Evolutionary conservation across 2,888 invertebrate genomes (phyloP), one percentile per base, ranked within the genome.

Genomic region (Drosophila testacea): DNA sequence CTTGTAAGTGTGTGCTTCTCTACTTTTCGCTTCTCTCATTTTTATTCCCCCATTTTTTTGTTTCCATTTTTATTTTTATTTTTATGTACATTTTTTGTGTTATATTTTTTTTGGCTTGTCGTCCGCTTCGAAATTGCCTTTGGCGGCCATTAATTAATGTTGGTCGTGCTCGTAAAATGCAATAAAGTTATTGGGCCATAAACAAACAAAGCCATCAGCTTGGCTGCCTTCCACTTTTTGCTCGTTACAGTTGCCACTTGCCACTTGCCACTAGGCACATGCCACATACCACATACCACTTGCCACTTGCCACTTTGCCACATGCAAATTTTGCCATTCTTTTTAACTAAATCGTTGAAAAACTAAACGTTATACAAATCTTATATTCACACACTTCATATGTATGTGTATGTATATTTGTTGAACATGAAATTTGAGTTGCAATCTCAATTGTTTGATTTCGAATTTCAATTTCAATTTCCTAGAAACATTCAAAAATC

Each of bases 131-230:
- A 42, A 54, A 59, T 55, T 56, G 76, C 55, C 63, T 48, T 62
- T 77, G 56, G 68, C 52, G 65, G 59, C 39, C 65, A 63, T 66
- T 66, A 74, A 77, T 79, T 79, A 77, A 66, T 68, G 61, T 48
- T 73, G 70, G 48, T 28, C 56, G 22, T 28, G 62, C 61, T 68
- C 75, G 60, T 65, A 52, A 79, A 75, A 66, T 75, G 75, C 76
- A 77, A 71, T 74, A 63, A 75, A 71, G 56, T 71, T 68, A 66
- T 77, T 74, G 65, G 41, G 59, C 34, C 62, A 79, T 74, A 62
- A 79, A 70, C 74, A 64, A 68, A 70, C 51, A 70, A 46, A 57
- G 42, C 52, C 42, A 39, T 56, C 60, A 38, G 50, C 27, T 42
- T n/a, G 10, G 1, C 38, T 9, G n/a, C 22, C 13, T 44, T 1